Evolutionary conservation across 2,888 invertebrate species (phyloP).

Genomic region (Agriotes lineatus): DNA sequence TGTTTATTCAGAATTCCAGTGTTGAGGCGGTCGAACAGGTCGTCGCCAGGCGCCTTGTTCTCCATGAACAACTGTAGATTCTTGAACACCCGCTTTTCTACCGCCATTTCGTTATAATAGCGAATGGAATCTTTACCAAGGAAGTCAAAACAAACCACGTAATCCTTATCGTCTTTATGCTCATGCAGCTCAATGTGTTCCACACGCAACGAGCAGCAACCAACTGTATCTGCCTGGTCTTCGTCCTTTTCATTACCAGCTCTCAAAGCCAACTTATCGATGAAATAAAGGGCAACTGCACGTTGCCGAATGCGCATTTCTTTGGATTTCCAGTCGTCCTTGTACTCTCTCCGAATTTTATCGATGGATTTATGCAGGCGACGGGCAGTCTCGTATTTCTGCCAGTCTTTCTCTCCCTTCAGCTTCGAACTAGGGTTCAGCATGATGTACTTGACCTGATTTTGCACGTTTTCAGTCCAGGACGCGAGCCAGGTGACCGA

Average conservation of each 20-base stretch:
- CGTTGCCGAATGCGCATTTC: constrained; percentile 98
- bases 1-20: constrained; percentile 97
- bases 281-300: constrained; percentile 98
- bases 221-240: constrained; percentile 96
- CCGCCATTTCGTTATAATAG: constrained; percentile 96
- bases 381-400: constrained; percentile 97
- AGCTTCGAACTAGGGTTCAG: constrained; percentile 97
- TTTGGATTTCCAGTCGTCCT: constrained; percentile 95
- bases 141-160: constrained; percentile 98
- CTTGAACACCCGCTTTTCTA: constrained; percentile 77
- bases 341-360: constrained; percentile 87
- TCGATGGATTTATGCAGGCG: constrained; percentile 91
- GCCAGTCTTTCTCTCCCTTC: constrained; percentile 99
- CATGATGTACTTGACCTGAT: constrained; percentile 98
- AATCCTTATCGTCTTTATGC: constrained; percentile 85
- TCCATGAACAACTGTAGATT: neutral
- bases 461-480: constrained; percentile 98
- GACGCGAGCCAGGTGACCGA: constrained; percentile 97
- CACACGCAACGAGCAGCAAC: constrained; percentile 94
- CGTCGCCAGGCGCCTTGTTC: constrained; percentile 91
- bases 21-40: constrained; percentile 96
- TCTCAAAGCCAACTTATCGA: constrained; percentile 97
- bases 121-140: constrained; percentile 71
- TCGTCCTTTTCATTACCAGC: constrained; percentile 98
- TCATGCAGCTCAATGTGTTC: constrained; percentile 95